Percentiles rank a stretch among this genome's conserved stretches.
These are phyloP conservation scores for Cephus rjabovi DNA, from an alignment of 2,888 invertebrate species.

Conservation along the genomic window DNA sequence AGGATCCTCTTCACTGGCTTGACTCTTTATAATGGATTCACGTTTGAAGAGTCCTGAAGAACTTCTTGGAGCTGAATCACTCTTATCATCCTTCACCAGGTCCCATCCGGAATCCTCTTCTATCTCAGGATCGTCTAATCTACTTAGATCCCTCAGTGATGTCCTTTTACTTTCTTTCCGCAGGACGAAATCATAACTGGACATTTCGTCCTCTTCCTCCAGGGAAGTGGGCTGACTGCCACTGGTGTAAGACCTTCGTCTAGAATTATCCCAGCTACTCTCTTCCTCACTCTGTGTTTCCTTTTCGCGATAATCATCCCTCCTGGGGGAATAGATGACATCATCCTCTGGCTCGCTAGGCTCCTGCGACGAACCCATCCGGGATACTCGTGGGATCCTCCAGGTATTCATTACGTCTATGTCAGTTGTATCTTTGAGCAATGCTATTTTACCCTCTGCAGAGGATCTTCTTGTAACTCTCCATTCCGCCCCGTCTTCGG, in stretches of 20 bases:
- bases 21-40: slow-evolving; percentile 63
- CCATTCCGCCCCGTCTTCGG: slow-evolving; percentile 44
- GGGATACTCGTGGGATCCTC: slow-evolving; percentile 55
- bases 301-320: slow-evolving; percentile 40
- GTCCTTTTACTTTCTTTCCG: slow-evolving; percentile 50
- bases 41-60: slow-evolving; percentile 56
- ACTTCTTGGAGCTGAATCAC: slow-evolving; percentile 29
- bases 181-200: slow-evolving; percentile 47
- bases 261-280: slow-evolving; percentile 34
- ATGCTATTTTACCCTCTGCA: slow-evolving; percentile 60
- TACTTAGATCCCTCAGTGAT: slow-evolving; percentile 57
- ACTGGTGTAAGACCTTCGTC: slow-evolving; percentile 42
- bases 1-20: slow-evolving; percentile 63
- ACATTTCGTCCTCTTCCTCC: slow-evolving; percentile 45
- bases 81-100: slow-evolving; percentile 28
- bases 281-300: slow-evolving; percentile 40
- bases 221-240: slow-evolving; percentile 49
- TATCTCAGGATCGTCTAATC: slow-evolving; percentile 43
- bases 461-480: slow-evolving; percentile 57
- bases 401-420: slow-evolving; percentile 59
- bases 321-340: slow-evolving; percentile 3
- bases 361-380: slow-evolving; percentile 54
- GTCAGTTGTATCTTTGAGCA: slow-evolving; percentile 52
- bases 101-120: slow-evolving; percentile 32
- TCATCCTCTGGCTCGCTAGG: slow-evolving; percentile 57